Evolutionary conservation across 2,113 vertebrate genomes (phyloP).

Genomic region (Nyctereutes procyonoides): DNA sequence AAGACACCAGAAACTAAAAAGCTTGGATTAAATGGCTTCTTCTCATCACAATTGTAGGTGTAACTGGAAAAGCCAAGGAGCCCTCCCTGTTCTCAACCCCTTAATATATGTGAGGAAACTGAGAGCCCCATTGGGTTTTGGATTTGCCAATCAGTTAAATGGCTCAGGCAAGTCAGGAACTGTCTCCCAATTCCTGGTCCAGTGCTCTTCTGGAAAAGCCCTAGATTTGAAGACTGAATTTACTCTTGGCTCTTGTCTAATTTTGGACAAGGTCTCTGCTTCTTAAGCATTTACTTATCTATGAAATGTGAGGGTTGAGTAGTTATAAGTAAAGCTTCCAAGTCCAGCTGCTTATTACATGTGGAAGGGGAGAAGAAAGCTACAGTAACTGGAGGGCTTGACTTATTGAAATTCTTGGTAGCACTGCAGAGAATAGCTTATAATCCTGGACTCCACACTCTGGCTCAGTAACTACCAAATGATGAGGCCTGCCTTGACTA

Average conservation of each 20-base stretch:
- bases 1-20: not conserved
- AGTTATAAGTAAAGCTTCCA: slow-evolving; percentile 14
- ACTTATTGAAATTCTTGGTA: not conserved
- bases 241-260: not conserved
- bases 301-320: not conserved
- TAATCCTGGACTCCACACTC: not conserved
- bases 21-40: not conserved
- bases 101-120: not conserved
- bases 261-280: not conserved
- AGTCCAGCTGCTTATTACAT: not conserved
- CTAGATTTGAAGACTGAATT: not conserved
- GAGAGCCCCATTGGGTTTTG: not conserved
- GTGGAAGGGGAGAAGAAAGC: not conserved
- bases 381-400: not conserved
- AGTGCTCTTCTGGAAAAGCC: not conserved
- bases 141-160: not conserved
- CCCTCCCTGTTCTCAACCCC: fast-evolving
- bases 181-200: not conserved
- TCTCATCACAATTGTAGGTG: not conserved
- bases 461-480: not conserved
- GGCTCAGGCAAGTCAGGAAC: not conserved
- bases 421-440: not conserved
- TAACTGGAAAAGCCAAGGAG: not conserved
- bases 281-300: not conserved
- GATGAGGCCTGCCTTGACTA: not conserved